Evolutionary conservation across 2,888 invertebrate genomes (phyloP).

Genomic region (Smittia aterrima): DNA sequence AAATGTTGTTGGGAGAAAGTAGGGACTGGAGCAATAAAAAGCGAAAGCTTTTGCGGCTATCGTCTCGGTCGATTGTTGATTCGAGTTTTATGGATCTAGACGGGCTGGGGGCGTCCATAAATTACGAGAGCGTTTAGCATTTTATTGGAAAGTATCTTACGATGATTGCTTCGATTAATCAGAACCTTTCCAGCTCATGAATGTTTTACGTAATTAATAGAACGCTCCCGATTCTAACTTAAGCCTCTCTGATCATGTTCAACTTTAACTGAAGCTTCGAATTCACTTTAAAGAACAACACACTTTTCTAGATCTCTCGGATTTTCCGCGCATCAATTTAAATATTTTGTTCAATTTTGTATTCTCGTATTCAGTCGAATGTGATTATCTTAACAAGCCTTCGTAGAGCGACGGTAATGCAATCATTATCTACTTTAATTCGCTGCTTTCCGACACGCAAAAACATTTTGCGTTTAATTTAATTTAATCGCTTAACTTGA

Average conservation of each 20-base stretch:
- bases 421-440: neutral
- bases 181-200: too few relatives aligned
- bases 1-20: neutral
- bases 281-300: too few relatives aligned
- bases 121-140: too few relatives aligned
- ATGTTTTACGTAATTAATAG: too few relatives aligned
- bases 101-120: too few relatives aligned
- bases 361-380: slow-evolving; percentile 2
- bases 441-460: neutral
- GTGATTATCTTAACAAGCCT: neutral
- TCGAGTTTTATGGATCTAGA: too few relatives aligned
- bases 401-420: neutral
- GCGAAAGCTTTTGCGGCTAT: neutral
- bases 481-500: neutral
- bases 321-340: neutral
- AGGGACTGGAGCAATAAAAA: neutral
- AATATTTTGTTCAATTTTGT: neutral
- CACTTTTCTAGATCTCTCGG: too few relatives aligned
- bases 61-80: neutral
- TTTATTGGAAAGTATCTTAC: too few relatives aligned
- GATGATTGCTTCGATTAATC: too few relatives aligned
- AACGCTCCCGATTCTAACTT: too few relatives aligned
- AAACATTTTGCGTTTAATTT: neutral
- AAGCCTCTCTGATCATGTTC: too few relatives aligned
- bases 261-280: too few relatives aligned